Base-by-base conservation (phyloP, 2,797 vertebrate species). In the Chloroceryle amazona region DNA sequence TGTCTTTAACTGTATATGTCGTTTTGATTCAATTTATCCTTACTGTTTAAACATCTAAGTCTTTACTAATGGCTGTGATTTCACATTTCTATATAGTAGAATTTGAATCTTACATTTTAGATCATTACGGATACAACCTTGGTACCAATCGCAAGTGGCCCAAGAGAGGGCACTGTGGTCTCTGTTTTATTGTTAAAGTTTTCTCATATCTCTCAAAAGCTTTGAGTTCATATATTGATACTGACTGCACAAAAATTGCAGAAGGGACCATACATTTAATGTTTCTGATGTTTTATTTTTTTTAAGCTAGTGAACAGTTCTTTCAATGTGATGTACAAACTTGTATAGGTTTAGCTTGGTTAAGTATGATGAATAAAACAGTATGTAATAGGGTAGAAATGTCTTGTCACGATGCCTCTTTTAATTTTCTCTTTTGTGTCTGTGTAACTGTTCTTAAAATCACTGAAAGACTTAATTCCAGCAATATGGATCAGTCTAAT, bases 321-420 rank as follows among this genome's bases (percentile, higher is more conserved):
- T 75, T 91, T 90, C 82, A 88, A 29, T 67, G 70, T 11, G 8
- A 14, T 88, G 76, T 95, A 89, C 58, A 73, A 86, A 81, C 19
- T 81, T 94, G 62, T 91, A 90, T 44, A 96, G 60, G 55, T 70
- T 93, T 81, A 93, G 89, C 66, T 90, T 91, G 81, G 68, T 95
- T 75, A 79, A 93, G 20, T 94, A 70, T 82, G 70, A 84, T 2
- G 0, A 96, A 95, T 96, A 93, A 93, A 95, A 76, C 46, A 12
- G 19, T 91, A 67, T 60, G 18, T 86, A 65, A 90, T 74, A 91
- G 82, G 91, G 67, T 76, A 95, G 82, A 84, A 86, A 3, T 41
- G 41, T 42, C 72, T 62, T 60, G 55, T 90, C 55, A 39, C 54
- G 47, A 73, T 93, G 80, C 47, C 47, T 95, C 62, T 60, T 57